phyloP scores from a whole-genome alignment of 2,797 vertebrate species.

The Cynopterus sphinx region DNA sequence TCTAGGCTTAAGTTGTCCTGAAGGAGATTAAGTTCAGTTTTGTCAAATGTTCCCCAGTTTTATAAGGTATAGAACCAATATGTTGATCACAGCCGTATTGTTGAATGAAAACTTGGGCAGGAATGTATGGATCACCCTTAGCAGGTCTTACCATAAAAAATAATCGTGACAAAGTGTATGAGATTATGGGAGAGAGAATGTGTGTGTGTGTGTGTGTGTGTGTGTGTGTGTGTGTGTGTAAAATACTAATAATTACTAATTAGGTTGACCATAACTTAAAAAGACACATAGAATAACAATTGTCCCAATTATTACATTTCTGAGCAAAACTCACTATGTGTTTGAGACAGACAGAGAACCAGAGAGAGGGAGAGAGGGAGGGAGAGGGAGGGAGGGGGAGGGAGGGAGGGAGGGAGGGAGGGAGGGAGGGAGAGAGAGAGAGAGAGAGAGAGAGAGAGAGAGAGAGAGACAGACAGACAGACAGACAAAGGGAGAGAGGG shows the following conservation, averaged over 20 bases:
- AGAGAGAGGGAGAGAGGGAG: no score
- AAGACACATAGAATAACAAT: no score
- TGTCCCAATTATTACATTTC: no score
- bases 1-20: background rate
- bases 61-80: background rate
- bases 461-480: accelerated
- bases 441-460: no score
- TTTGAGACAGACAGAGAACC: accelerated
- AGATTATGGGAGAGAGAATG: background rate
- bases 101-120: background rate
- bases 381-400: no score
- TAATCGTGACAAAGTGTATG: background rate
- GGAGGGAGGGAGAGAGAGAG: no score
- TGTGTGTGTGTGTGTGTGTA: no score
- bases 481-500: no score
- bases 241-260: no score
- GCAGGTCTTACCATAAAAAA: background rate
- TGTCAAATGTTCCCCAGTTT: background rate
- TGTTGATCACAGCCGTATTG: background rate
- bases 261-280: no score
- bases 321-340: no score
- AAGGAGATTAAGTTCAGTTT: background rate
- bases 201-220: background rate
- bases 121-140: background rate
- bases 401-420: background rate